A percentile compares a stretch with the other conserved stretches of the same genome.
phyloP scores from a whole-genome alignment of 2,888 invertebrate species.

The Ormyrus nitidulus region DNA sequence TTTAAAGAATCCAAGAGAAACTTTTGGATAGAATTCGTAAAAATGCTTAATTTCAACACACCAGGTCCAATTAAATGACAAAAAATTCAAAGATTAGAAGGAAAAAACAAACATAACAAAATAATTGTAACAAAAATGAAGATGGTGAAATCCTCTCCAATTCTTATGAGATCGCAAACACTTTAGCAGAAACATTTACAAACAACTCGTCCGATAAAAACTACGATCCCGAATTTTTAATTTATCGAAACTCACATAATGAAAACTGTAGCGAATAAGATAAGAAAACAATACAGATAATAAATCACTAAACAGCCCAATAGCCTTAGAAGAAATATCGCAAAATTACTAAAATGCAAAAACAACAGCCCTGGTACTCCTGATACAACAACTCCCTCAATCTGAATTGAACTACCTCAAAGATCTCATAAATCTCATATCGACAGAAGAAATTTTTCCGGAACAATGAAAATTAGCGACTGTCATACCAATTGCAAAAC shows the following conservation, averaged over 20 bases:
- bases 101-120: background rate
- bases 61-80: too few species aligned
- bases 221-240: background rate
- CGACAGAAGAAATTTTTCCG: background rate
- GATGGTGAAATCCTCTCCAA: conserved; percentile 15
- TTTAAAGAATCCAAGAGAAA: background rate
- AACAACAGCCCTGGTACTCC: conserved; percentile 6
- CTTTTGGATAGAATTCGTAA: too few species aligned
- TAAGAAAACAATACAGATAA: too few species aligned
- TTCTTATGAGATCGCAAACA: conserved; percentile 38
- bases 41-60: too few species aligned
- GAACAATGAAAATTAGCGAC: conserved; percentile 1
- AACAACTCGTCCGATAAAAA: conserved; percentile 41
- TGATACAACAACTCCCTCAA: conserved; percentile 3
- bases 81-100: background rate
- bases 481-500: background rate
- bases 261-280: background rate
- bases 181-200: conserved; percentile 30
- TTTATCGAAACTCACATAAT: background rate
- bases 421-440: background rate
- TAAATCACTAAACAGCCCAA: background rate
- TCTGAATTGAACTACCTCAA: background rate
- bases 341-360: background rate
- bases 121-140: background rate
- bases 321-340: background rate